Evolutionary conservation across 2,113 vertebrate genomes (phyloP), one percentile per base, ranked within the genome.

Genomic region (Nasalis larvatus): DNA sequence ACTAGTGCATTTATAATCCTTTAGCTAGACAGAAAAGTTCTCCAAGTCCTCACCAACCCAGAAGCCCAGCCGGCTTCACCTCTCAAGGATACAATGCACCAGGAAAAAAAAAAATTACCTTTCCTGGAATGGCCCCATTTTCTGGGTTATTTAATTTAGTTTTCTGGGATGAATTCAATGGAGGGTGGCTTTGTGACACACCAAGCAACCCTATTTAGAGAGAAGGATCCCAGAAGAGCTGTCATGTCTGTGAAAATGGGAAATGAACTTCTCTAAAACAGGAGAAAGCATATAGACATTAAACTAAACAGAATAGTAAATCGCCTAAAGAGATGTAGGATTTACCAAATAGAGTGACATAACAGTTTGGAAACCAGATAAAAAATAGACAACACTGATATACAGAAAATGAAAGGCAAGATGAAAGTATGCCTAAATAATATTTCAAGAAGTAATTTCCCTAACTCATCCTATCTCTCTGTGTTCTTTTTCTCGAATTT

Each of bases 91-190:
- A n/a, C 10, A 73, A 30, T 32, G 17, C 20, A 71, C 49, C 16
- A 91, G 40, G 68, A 96, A 96, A 96, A 96, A 96, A 96, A 54
- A 54, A 20, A 52, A 52, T 52, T 77, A 66, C 23, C 6, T 42
- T 42, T 17, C 20, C 17, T 45, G 6, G 0, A 10, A 10, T 73
- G 9, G 0, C 32, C 21, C 13, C 10, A 86, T 74, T 76, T 35
- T n/a, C 52, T 81, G 47, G 23, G 16, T 52, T 71, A 52, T 30
- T 3, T 66, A 30, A 27, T 68, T 32, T 27, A 60, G 0, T 49
- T 54, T 77, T 35, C 37, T 86, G 9, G 16, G 8, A 37, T 35
- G 4, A 11, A 81, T 60, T 86, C 37, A 86, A 2, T 66, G 14
- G 8, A 74, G 11, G 5, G 1, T 66, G 14, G 58, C 8, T 35